Evolutionary conservation across 2,113 vertebrate genomes (phyloP).

Genomic region (Ploceus nigricollis): DNA sequence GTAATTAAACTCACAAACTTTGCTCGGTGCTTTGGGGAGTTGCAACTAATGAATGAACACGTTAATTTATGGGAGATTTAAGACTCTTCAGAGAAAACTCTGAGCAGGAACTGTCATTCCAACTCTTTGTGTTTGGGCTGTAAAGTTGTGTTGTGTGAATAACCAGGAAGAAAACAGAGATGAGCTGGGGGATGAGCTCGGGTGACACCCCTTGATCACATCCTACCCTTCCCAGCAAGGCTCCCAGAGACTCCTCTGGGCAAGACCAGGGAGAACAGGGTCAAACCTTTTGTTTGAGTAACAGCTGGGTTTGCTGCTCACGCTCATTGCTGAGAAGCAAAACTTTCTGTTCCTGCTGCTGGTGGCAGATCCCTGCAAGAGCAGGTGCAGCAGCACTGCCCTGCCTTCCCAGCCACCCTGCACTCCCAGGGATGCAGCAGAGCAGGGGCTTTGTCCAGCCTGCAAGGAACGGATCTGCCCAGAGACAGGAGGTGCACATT

Average conservation of each 20-base stretch:
- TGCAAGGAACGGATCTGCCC: neutral
- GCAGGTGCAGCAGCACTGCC: neutral
- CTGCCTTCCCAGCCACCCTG: rapidly evolving
- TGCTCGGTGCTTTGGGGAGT: neutral
- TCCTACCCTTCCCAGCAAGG: neutral
- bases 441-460: neutral
- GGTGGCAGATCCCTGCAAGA: neutral
- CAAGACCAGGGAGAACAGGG: neutral
- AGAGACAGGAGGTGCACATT: neutral
- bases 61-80: neutral
- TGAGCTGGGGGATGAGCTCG: neutral
- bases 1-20: conserved; percentile 65
- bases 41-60: neutral
- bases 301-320: neutral
- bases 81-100: neutral
- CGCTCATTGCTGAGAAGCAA: neutral
- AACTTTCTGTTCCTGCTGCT: neutral
- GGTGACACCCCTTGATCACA: neutral
- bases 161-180: neutral
- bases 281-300: neutral
- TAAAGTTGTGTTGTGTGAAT: neutral
- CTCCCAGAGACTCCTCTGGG: neutral
- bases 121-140: neutral
- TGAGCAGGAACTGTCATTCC: neutral
- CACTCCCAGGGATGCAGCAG: neutral